Percentiles rank a stretch among this genome's conserved stretches.
phyloP scores from a whole-genome alignment of 2,888 invertebrate species.

The Macrosoma leucophasiata region DNA sequence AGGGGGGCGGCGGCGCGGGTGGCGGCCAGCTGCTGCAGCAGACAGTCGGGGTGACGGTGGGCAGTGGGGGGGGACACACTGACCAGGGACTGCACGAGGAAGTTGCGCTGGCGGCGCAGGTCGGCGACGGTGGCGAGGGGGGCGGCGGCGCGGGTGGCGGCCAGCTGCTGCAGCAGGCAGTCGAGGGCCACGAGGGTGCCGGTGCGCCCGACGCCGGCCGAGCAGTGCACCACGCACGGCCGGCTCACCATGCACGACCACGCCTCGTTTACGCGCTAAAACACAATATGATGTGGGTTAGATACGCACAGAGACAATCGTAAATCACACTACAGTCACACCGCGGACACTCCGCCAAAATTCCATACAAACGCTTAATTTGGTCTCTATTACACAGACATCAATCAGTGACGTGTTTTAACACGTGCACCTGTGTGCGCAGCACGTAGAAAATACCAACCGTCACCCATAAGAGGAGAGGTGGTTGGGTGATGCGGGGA shows the following conservation, averaged over 20 bases:
- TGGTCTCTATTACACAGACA: no score
- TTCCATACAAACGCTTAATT: no score
- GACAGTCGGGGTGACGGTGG: constrained; percentile 92
- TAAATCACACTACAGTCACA: no score
- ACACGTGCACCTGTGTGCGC: no score
- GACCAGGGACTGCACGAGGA: constrained; percentile 89
- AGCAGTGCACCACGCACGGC: constrained; percentile 92
- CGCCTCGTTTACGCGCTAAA: constrained; percentile 86
- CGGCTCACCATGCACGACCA: constrained; percentile 89
- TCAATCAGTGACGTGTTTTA: no score
- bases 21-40: constrained; percentile 89
- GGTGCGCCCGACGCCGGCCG: constrained; percentile 95
- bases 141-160: constrained; percentile 87
- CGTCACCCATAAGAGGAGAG: no score
- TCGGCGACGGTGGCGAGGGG: constrained; percentile 95
- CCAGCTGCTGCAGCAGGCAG: constrained; percentile 89
- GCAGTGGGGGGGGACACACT: constrained; percentile 87
- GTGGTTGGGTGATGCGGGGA: no score
- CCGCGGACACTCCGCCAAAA: no score
- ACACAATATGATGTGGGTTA: no score
- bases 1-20: constrained; percentile 92
- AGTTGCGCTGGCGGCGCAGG: constrained; percentile 92
- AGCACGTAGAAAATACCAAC: no score
- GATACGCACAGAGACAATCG: no score
- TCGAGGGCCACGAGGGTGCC: constrained; percentile 96